These are phyloP conservation scores for human DNA, from an alignment of 2,113 vertebrate genomes.

Conservation along the genomic window DNA sequence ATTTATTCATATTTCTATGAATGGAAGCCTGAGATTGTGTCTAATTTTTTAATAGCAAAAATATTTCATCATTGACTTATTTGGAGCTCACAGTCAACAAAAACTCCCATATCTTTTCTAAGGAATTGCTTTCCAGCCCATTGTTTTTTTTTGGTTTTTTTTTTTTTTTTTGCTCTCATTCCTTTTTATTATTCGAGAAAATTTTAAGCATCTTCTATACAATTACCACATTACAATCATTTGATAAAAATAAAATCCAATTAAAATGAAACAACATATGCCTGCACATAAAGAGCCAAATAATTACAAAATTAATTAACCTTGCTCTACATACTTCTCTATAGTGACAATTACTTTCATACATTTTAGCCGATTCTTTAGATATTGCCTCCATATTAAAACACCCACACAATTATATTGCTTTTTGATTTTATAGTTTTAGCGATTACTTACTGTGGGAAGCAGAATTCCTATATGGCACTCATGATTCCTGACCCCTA, in stretches of 20 bases:
- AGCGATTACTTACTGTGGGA: neutral
- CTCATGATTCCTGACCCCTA: neutral
- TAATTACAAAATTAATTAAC: conserved; percentile 29
- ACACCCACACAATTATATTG: neutral
- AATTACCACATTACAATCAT: neutral
- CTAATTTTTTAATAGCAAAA: conserved; percentile 29
- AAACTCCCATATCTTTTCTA: neutral
- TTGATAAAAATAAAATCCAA: conserved; percentile 45
- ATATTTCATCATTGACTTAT: conserved; percentile 45
- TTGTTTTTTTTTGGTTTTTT: neutral
- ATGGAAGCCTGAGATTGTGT: neutral
- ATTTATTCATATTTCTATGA: conserved; percentile 20
- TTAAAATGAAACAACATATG: neutral
- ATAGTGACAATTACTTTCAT: neutral
- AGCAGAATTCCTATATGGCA: neutral
- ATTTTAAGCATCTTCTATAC: neutral
- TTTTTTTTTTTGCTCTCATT: neutral
- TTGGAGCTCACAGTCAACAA: conserved; percentile 1
- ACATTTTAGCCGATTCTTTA: neutral
- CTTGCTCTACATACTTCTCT: neutral
- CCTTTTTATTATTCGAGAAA: conserved; percentile 23
- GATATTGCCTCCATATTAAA: neutral
- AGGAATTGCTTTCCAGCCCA: neutral
- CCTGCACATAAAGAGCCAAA: neutral
- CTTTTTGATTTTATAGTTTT: neutral